These are phyloP conservation scores for Cyclopterus lumpus DNA, from an alignment of 2,797 vertebrate genomes.

Conservation along the genomic window DNA sequence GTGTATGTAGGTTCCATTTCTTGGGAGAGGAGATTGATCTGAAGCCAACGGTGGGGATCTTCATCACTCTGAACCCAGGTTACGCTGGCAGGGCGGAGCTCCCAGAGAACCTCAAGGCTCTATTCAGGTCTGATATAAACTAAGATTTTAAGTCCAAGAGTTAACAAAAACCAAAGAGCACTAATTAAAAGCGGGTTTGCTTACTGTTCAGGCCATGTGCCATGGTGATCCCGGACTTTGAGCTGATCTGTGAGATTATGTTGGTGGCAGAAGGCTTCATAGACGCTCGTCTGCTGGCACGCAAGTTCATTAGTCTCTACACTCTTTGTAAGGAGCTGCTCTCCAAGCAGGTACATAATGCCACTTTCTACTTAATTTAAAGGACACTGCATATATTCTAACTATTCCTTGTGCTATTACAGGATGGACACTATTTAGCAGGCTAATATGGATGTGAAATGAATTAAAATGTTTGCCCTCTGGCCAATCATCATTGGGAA, in stretches of 20 bases:
- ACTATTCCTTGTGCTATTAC: background rate
- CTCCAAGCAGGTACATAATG: conserved; percentile 81
- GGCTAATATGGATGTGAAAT: background rate
- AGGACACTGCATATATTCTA: background rate
- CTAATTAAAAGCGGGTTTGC: background rate
- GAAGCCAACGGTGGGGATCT: conserved; percentile 85
- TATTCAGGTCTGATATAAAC: conserved; percentile 80
- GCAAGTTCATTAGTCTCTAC: conserved; percentile 88
- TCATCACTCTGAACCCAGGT: conserved; percentile 86
- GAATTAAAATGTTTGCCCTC: background rate
- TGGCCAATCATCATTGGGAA: background rate
- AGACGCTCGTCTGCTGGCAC: conserved; percentile 83
- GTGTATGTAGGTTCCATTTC: conserved; percentile 83
- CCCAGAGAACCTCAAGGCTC: conserved; percentile 86
- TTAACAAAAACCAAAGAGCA: background rate
- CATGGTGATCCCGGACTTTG: conserved; percentile 87
- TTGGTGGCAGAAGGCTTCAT: conserved; percentile 86
- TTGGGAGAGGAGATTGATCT: conserved; percentile 84
- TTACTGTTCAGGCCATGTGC: conserved; percentile 72
- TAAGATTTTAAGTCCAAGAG: background rate
- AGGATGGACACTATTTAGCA: background rate
- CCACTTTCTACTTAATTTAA: background rate
- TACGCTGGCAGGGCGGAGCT: conserved; percentile 86
- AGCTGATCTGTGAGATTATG: conserved; percentile 88
- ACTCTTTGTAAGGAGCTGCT: conserved; percentile 86